Evolutionary conservation across 2,888 invertebrate species (phyloP).

Genomic region (Brachyptera risi): DNA sequence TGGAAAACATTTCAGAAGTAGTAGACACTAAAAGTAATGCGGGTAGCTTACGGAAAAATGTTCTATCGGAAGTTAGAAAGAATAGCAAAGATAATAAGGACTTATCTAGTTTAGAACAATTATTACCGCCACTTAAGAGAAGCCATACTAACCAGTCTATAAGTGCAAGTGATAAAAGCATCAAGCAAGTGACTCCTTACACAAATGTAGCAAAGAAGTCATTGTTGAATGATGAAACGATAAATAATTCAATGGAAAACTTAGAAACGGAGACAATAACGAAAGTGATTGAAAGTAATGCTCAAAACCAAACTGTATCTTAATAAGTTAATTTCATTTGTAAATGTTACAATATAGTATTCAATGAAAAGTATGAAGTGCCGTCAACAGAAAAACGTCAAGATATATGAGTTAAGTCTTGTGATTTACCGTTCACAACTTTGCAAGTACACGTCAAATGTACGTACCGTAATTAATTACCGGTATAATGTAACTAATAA

Average conservation of each 20-base stretch:
- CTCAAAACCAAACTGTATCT: conserved; percentile 17
- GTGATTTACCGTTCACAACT: no score
- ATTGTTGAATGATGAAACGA: conserved; percentile 12
- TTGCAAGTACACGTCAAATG: no score
- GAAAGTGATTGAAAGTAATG: conserved; percentile 9
- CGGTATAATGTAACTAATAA: no score
- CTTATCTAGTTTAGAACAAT: conserved; percentile 34
- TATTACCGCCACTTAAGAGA: conserved; percentile 28
- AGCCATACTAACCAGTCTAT: conserved; percentile 12
- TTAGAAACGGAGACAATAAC: neutral
- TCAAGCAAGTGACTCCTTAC: conserved; percentile 20
- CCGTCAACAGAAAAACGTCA: no score
- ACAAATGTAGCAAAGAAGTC: conserved; percentile 26
- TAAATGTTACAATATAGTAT: no score
- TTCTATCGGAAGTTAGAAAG: neutral
- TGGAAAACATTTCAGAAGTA: neutral
- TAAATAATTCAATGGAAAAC: neutral
- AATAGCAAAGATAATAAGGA: conserved; percentile 29
- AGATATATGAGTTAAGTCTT: no score
- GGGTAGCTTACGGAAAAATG: conserved; percentile 5
- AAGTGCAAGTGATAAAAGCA: conserved; percentile 10
- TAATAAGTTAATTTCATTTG: conserved; percentile 5
- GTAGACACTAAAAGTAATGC: neutral
- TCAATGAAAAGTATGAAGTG: no score
- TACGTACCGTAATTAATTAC: no score